Evolutionary conservation across 2,888 invertebrate species (phyloP).

Genomic region (Tyria jacobaeae): DNA sequence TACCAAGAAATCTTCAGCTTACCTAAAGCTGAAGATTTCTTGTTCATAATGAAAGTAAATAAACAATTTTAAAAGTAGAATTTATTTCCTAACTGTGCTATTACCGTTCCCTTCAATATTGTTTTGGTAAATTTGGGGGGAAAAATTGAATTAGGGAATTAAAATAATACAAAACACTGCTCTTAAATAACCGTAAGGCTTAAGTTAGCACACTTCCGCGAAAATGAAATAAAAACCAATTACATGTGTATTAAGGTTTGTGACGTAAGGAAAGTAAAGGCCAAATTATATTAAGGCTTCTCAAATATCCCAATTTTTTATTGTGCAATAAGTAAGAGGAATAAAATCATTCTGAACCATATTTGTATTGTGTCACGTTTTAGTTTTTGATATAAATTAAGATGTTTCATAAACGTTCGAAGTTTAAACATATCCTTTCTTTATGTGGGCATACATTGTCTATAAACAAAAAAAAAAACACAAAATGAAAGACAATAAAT

Average conservation of each 20-base stretch:
- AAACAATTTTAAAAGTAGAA: too few relatives aligned
- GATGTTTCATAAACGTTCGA: neutral
- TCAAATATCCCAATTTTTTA: neutral
- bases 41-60: too few relatives aligned
- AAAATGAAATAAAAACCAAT: neutral
- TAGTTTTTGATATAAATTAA: too few relatives aligned
- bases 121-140: neutral
- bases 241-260: neutral
- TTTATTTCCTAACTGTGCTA: too few relatives aligned
- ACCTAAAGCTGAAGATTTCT: too few relatives aligned
- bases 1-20: too few relatives aligned
- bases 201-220: neutral
- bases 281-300: neutral
- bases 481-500: slow-evolving; percentile 28
- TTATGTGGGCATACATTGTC: slow-evolving; percentile 13
- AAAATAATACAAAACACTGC: neutral
- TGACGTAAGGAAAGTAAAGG: neutral
- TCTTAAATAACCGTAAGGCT: neutral
- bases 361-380: neutral
- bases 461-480: slow-evolving; percentile 25
- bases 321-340: neutral
- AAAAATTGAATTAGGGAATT: neutral
- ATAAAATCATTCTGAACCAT: neutral
- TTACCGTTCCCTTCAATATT: neutral
- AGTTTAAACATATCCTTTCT: neutral